Evolutionary conservation across 2,113 vertebrate genomes (phyloP).

Genomic region (Rhagologus leucostigma): DNA sequence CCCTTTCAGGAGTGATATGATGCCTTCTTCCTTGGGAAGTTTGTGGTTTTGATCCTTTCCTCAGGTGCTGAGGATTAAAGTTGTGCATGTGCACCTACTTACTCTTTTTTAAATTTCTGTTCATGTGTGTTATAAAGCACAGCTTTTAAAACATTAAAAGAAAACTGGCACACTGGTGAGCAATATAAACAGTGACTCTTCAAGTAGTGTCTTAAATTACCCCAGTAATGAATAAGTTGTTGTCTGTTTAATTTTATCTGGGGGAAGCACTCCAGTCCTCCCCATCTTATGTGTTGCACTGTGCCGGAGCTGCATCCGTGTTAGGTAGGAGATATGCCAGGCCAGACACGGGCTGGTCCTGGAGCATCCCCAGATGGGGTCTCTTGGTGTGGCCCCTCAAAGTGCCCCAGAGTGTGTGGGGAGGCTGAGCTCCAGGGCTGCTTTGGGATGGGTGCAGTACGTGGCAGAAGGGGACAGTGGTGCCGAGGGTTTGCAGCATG

Average conservation of each 20-base stretch:
- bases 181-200: not conserved
- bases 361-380: not conserved
- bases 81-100: not conserved
- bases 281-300: fast-evolving
- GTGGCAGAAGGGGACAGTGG: not conserved
- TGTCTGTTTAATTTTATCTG: not conserved
- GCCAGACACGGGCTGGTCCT: not conserved
- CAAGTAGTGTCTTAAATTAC: not conserved
- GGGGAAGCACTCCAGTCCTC: not conserved
- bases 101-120: not conserved
- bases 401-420: not conserved
- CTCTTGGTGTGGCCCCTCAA: not conserved
- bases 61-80: not conserved
- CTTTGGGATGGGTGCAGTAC: fast-evolving
- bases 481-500: not conserved
- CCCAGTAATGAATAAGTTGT: not conserved
- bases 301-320: not conserved
- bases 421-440: not conserved
- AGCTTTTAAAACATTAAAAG: not conserved
- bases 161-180: not conserved
- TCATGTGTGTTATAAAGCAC: not conserved
- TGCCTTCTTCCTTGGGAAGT: not conserved
- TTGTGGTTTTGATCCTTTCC: not conserved
- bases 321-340: not conserved
- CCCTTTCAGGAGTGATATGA: not conserved